These are phyloP conservation scores for Lysandra coridon DNA, from an alignment of 2,888 invertebrate genomes.

Conservation along the genomic window DNA sequence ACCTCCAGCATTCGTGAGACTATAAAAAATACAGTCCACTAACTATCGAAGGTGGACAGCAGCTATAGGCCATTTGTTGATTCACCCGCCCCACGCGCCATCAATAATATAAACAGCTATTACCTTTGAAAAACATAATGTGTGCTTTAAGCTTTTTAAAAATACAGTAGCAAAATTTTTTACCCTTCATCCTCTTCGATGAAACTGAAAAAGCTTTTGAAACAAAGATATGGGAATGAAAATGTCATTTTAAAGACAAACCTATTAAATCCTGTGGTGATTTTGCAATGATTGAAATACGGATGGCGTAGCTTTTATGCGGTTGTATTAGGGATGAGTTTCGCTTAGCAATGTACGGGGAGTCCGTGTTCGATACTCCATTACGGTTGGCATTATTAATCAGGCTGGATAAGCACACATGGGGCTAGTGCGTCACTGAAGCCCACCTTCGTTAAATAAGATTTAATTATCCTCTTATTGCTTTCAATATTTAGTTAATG, in stretches of 20 bases:
- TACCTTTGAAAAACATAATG: neutral
- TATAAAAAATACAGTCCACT: too few species aligned
- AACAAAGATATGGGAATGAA: constrained; percentile 29
- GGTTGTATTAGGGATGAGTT: constrained; percentile 23
- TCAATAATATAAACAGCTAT: neutral
- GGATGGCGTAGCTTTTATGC: neutral
- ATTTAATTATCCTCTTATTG: constrained; percentile 7
- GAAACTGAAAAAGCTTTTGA: constrained; percentile 21
- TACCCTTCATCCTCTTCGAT: neutral
- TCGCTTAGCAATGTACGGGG: neutral
- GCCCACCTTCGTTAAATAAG: constrained; percentile 12
- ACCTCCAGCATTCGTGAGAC: too few species aligned
- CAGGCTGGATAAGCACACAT: constrained; percentile 28
- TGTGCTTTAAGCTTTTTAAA: neutral
- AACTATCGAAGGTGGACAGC: too few species aligned
- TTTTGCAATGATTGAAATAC: neutral
- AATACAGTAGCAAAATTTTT: neutral
- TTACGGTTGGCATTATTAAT: constrained; percentile 38
- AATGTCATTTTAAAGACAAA: constrained; percentile 30
- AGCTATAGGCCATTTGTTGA: too few species aligned
- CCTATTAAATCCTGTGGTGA: constrained; percentile 24
- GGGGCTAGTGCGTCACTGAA: constrained; percentile 30
- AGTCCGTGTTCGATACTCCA: constrained; percentile 35
- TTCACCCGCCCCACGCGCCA: too few species aligned
- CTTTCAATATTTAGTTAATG: neutral